These are phyloP conservation scores for Emydura subglobosa DNA, from an alignment of 2,113 vertebrate genomes.

Conservation along the genomic window DNA sequence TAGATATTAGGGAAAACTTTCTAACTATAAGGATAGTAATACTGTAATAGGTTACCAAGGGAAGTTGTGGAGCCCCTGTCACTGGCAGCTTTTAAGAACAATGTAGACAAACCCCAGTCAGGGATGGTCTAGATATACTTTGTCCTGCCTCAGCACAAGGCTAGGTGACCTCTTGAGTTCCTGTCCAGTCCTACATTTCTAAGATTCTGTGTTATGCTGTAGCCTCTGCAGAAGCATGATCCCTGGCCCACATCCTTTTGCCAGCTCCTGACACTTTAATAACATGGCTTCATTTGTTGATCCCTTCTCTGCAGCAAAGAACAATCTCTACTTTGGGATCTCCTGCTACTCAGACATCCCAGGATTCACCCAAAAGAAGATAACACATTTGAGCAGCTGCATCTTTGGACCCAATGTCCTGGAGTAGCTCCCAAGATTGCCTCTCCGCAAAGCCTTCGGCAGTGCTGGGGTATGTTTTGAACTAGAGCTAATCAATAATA, in stretches of 20 bases:
- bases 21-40: not conserved
- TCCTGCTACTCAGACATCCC: not conserved
- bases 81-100: not conserved
- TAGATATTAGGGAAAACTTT: not conserved
- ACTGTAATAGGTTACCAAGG: not conserved
- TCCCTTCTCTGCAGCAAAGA: not conserved
- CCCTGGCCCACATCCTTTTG: not conserved
- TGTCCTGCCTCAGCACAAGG: not conserved
- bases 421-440: not conserved
- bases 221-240: fast-evolving
- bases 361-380: no score
- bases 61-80: not conserved
- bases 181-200: no score
- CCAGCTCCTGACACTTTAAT: not conserved
- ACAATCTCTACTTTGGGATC: not conserved
- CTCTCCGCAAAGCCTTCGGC: not conserved
- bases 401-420: fast-evolving
- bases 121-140: not conserved
- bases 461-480: fast-evolving
- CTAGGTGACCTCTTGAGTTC: no score
- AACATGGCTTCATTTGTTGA: not conserved
- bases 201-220: fast-evolving
- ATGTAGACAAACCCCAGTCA: not conserved
- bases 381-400: not conserved
- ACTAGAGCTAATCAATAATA: fast-evolving